phyloP scores from a whole-genome alignment of 1,140 invertebrate species.

The Pseudomyrmex flavicornis region DNA sequence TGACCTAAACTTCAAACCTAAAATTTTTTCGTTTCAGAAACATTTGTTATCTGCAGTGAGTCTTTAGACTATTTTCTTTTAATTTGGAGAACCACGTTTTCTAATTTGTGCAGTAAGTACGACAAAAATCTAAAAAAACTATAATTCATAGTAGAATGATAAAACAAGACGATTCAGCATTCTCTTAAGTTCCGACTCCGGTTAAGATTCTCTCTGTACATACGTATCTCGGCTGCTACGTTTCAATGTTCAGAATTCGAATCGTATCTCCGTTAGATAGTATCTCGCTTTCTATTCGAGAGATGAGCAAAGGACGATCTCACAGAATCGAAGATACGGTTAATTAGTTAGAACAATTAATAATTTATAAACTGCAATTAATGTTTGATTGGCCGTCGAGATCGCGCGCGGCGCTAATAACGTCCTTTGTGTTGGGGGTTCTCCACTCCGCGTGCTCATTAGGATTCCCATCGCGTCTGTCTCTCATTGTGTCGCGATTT shows the following conservation, averaged over 20 bases:
- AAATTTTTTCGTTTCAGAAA: no score
- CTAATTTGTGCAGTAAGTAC: no score
- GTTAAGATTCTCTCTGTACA: no score
- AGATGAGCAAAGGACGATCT: background rate
- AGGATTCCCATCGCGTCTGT: conserved; percentile 31
- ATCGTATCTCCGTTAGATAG: background rate
- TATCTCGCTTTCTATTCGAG: background rate
- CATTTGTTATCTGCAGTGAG: no score
- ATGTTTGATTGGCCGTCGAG: background rate
- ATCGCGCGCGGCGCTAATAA: conserved; percentile 25
- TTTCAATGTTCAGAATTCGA: background rate
- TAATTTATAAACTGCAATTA: conserved; percentile 28
- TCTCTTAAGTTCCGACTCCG: background rate
- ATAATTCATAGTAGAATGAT: no score
- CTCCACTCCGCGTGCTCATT: conserved; percentile 27
- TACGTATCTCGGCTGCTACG: no score
- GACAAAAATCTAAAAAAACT: no score
- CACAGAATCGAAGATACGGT: conserved; percentile 1
- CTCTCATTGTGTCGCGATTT: conserved; percentile 25
- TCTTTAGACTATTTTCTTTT: no score
- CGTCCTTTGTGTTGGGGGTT: conserved; percentile 9
- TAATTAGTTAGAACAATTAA: conserved; percentile 11
- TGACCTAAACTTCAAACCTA: no score
- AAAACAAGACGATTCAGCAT: no score
- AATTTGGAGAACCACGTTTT: no score